A percentile compares a stretch with the other conserved stretches of the same genome.
Evolutionary conservation across 2,797 vertebrate species (phyloP).

Genomic region (Poecilia gillii): DNA sequence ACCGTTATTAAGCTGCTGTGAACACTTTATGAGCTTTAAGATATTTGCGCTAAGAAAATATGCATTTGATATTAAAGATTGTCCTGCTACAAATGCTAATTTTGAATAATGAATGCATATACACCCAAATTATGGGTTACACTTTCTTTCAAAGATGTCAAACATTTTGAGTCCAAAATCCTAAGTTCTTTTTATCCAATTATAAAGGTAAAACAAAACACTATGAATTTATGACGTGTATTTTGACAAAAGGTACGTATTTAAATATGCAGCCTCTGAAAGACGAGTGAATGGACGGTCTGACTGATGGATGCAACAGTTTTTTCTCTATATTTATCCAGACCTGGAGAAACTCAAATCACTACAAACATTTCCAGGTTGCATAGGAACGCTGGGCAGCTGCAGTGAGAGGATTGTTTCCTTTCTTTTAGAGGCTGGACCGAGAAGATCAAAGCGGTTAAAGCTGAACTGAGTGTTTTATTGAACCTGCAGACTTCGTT

Average conservation of each 20-base stretch:
- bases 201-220: not conserved
- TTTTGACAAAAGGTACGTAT: not conserved
- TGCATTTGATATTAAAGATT: not conserved
- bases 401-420: not conserved
- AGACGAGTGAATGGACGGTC: not conserved
- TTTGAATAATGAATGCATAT: not conserved
- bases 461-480: not conserved
- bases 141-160: not conserved
- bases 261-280: not conserved
- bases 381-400: not conserved
- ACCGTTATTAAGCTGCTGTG: not conserved
- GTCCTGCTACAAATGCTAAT: not conserved
- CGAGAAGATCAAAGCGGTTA: not conserved
- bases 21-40: not conserved
- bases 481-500: not conserved
- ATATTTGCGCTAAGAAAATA: not conserved
- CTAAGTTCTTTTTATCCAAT: not conserved
- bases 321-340: not conserved
- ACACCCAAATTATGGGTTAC: not conserved
- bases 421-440: not conserved
- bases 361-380: not conserved
- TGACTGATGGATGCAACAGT: not conserved
- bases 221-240: not conserved
- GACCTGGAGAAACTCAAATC: not conserved
- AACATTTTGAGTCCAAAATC: not conserved